These are phyloP conservation scores for Anguilla marmorata DNA, from an alignment of 2,797 vertebrate genomes.

Conservation along the genomic window DNA sequence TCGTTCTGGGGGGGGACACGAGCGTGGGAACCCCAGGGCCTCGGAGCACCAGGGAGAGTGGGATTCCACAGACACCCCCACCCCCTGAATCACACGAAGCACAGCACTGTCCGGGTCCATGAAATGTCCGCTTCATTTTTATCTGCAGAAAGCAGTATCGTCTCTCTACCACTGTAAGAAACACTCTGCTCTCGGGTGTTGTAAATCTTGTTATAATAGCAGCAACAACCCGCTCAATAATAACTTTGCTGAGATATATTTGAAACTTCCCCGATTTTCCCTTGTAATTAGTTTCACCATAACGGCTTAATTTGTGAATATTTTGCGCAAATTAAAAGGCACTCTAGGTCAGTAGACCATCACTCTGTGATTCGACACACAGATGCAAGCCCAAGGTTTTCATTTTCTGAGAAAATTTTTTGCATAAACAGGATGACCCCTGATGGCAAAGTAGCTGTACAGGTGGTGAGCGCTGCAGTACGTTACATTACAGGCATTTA, in stretches of 20 bases:
- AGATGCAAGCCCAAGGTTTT: not conserved
- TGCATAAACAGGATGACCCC: too few relatives aligned
- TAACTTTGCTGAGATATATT: not conserved
- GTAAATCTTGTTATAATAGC: not conserved
- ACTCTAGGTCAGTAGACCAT: not conserved
- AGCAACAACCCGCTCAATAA: not conserved
- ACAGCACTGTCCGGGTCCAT: not conserved
- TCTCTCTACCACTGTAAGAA: not conserved
- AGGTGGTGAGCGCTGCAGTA: too few relatives aligned
- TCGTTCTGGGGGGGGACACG: conserved; percentile 16
- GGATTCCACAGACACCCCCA: conserved; percentile 9
- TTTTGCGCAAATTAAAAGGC: too few relatives aligned
- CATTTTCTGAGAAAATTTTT: not conserved
- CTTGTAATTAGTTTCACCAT: too few relatives aligned
- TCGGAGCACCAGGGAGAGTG: not conserved
- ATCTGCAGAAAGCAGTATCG: not conserved
- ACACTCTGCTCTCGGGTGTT: not conserved
- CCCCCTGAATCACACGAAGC: not conserved
- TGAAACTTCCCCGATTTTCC: not conserved
- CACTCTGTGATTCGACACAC: not conserved
- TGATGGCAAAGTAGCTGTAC: too few relatives aligned
- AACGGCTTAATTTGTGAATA: too few relatives aligned
- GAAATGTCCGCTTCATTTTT: not conserved
- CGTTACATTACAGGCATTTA: too few relatives aligned
- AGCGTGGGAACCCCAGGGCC: conserved; percentile 41